These are phyloP conservation scores for Zaprionus bogoriensis DNA, from an alignment of 2,888 invertebrate genomes.

Conservation along the genomic window DNA sequence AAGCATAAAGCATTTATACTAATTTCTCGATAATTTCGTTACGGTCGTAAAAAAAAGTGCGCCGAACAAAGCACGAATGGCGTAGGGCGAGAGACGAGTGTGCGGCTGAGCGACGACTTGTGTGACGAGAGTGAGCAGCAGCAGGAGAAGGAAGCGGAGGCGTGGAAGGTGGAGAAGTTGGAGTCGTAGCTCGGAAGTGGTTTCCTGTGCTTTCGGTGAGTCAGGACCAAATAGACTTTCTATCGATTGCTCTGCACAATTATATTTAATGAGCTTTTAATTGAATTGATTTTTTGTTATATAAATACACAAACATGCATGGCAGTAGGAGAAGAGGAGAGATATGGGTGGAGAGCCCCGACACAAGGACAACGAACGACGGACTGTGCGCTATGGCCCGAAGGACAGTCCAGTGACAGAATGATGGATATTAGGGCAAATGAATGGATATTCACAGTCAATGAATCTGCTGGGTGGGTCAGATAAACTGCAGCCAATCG, in stretches of 20 bases:
- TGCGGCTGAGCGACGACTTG: not conserved
- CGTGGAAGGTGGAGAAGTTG: no score
- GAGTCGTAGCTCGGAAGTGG: no score
- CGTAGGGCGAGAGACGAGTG: not conserved
- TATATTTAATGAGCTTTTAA: slow-evolving; percentile 72
- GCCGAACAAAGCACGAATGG: slow-evolving; percentile 6
- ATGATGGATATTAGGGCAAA: slow-evolving; percentile 45
- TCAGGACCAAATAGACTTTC: slow-evolving; percentile 46
- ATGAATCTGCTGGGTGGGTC: slow-evolving; percentile 30
- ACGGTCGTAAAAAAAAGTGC: slow-evolving; percentile 47
- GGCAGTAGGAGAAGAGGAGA: not conserved
- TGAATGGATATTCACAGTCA: slow-evolving; percentile 30
- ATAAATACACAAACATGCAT: slow-evolving; percentile 20
- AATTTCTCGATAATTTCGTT: slow-evolving; percentile 73
- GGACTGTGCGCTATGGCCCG: no score
- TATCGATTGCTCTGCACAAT: slow-evolving; percentile 63
- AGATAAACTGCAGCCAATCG: slow-evolving; percentile 33
- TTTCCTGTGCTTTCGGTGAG: slow-evolving; percentile 15
- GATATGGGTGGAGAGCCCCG: not conserved
- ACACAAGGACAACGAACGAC: slow-evolving; percentile 6
- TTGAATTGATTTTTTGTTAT: slow-evolving; percentile 64
- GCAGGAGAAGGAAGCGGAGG: no score
- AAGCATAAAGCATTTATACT: slow-evolving; percentile 68
- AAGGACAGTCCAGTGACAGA: slow-evolving; percentile 26
- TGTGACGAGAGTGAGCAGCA: no score